Evolutionary conservation across 2,888 invertebrate genomes (phyloP).

Genomic region (Julus scandinavius): DNA sequence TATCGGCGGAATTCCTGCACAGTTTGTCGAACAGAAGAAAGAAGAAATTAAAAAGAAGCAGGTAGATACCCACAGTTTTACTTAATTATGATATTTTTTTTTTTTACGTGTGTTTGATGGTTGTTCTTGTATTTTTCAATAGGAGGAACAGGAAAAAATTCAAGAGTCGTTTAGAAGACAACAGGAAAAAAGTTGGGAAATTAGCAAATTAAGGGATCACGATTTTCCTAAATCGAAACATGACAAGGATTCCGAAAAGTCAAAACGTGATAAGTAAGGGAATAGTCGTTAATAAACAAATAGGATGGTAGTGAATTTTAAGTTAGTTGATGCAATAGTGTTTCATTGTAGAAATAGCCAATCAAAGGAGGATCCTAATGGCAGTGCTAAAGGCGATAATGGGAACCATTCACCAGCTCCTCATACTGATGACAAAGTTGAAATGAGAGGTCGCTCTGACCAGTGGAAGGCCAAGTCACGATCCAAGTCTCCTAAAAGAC

Average conservation of each 20-base stretch:
- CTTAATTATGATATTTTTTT: neutral
- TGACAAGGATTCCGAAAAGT: constrained; percentile 50
- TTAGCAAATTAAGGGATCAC: constrained; percentile 63
- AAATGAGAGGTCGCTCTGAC: neutral
- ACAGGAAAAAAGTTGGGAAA: constrained; percentile 69
- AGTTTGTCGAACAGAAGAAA: constrained; percentile 94
- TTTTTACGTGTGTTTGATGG: neutral
- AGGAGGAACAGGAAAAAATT: constrained; percentile 83
- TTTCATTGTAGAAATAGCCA: neutral
- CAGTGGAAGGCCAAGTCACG: constrained; percentile 47
- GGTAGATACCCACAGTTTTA: constrained; percentile 69
- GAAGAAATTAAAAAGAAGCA: constrained; percentile 92
- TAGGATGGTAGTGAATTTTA: neutral
- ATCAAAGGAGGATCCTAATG: constrained; percentile 4
- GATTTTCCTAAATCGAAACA: constrained; percentile 54
- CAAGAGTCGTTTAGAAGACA: constrained; percentile 71
- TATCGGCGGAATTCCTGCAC: constrained; percentile 93
- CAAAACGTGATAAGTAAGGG: constrained; percentile 48
- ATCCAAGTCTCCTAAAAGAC: constrained; percentile 55
- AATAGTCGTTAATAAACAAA: neutral
- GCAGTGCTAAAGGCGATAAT: neutral
- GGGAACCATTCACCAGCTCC: neutral
- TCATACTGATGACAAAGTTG: neutral
- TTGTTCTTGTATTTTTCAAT: constrained; percentile 6
- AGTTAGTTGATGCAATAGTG: neutral